These are phyloP conservation scores for Plemyria rubiginata DNA, from an alignment of 2,888 invertebrate genomes.

Conservation along the genomic window DNA sequence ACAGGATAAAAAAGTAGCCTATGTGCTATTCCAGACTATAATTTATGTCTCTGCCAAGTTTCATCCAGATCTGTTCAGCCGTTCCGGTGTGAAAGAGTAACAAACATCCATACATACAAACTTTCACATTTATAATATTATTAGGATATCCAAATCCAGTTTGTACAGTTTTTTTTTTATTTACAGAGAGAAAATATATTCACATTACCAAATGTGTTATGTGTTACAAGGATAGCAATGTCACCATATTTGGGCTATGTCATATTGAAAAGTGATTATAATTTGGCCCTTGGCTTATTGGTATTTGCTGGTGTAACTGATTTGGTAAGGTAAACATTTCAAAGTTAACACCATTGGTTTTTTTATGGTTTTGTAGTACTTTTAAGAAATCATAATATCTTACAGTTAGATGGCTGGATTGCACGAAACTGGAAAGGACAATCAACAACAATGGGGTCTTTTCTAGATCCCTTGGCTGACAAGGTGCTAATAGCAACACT, in stretches of 20 bases:
- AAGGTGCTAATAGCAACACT: conserved; percentile 96
- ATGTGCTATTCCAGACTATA: too few species aligned
- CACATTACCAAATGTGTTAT: conserved; percentile 97
- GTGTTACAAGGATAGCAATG: conserved; percentile 92
- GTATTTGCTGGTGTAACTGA: conserved; percentile 96
- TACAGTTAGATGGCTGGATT: conserved; percentile 97
- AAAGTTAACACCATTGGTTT: background rate
- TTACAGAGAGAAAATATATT: conserved; percentile 93
- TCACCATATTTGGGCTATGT: conserved; percentile 96
- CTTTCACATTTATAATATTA: too few species aligned
- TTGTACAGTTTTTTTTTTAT: background rate
- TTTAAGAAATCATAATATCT: conserved; percentile 27
- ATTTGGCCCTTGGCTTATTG: conserved; percentile 92
- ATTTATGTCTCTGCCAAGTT: too few species aligned
- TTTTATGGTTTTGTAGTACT: background rate
- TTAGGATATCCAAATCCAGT: background rate
- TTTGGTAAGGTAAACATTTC: conserved; percentile 85
- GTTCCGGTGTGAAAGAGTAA: too few species aligned
- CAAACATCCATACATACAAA: too few species aligned
- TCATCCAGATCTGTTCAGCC: too few species aligned
- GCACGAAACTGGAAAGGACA: conserved; percentile 96
- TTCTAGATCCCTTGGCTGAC: conserved; percentile 98
- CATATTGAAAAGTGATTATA: conserved; percentile 92
- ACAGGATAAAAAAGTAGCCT: too few species aligned
- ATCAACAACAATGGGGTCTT: conserved; percentile 96